These are phyloP conservation scores for Dioctria rufipes DNA, from an alignment of 2,888 invertebrate species.

Conservation along the genomic window DNA sequence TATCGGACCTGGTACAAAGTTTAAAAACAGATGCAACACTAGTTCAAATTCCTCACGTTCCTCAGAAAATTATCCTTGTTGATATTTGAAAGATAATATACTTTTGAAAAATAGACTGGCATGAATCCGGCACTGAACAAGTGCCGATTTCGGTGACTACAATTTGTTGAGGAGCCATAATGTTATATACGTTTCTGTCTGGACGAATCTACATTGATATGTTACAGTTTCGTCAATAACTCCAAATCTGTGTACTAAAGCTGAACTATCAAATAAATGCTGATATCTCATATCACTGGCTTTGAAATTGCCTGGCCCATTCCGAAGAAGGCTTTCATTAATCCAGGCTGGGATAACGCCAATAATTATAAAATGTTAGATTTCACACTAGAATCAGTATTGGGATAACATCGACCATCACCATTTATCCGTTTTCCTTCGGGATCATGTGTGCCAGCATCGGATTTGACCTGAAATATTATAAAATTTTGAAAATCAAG, in stretches of 20 bases:
- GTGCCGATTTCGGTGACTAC: constrained; percentile 91
- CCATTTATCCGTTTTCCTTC: constrained; percentile 67
- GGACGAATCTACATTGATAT: constrained; percentile 85
- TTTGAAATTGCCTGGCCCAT: constrained; percentile 90
- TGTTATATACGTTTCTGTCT: constrained; percentile 81
- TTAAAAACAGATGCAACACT: constrained; percentile 81
- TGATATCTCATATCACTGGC: constrained; percentile 84
- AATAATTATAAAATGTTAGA: constrained; percentile 21
- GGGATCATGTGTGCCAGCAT: constrained; percentile 65
- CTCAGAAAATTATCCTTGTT: constrained; percentile 17
- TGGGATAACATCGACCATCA: constrained; percentile 72
- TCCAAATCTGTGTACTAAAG: constrained; percentile 85
- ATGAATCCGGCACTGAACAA: constrained; percentile 83
- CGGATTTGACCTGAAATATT: constrained; percentile 65
- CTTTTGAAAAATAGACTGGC: constrained; percentile 81
- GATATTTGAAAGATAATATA: constrained; percentile 60
- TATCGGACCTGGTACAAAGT: constrained; percentile 82
- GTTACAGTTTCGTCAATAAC: constrained; percentile 82
- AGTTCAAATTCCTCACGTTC: constrained; percentile 53
- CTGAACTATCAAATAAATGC: constrained; percentile 93
- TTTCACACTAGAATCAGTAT: constrained; percentile 77
- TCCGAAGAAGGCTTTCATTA: constrained; percentile 83
- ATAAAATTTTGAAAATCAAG: too few species aligned
- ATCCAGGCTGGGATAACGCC: constrained; percentile 83
- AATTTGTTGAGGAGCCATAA: constrained; percentile 84